Percentiles rank a stretch among this genome's conserved stretches.
phyloP scores from a whole-genome alignment of 2,113 vertebrate species.

The Holacanthus passer region DNA sequence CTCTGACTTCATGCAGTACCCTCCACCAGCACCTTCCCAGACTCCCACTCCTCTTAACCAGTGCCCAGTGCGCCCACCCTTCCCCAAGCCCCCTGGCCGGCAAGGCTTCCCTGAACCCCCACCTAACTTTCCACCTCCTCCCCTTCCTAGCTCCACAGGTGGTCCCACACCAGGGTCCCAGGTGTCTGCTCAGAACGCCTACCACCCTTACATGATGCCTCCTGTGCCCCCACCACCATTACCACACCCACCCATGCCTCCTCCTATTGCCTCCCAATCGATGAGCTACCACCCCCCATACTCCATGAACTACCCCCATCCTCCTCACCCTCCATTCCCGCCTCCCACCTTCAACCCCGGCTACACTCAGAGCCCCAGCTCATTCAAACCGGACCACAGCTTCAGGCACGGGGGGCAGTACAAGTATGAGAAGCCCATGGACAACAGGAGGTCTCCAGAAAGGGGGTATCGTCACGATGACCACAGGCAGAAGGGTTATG shows the following conservation, averaged over 20 bases:
- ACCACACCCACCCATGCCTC: constrained; percentile 86
- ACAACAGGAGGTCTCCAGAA: constrained; percentile 89
- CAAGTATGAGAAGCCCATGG: constrained; percentile 86
- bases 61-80: constrained; percentile 88
- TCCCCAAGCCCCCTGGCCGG: constrained; percentile 86
- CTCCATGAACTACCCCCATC: constrained; percentile 88
- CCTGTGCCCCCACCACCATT: constrained; percentile 80
- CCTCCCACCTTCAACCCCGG: constrained; percentile 85
- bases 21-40: constrained; percentile 87
- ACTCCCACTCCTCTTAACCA: constrained; percentile 85
- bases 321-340: constrained; percentile 83
- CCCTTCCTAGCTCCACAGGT: constrained; percentile 84
- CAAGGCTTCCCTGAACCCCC: constrained; percentile 91
- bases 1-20: constrained; percentile 92
- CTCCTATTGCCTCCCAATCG: constrained; percentile 86
- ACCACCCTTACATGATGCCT: constrained; percentile 92
- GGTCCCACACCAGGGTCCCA: constrained; percentile 75
- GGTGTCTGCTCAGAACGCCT: constrained; percentile 85
- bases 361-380: constrained; percentile 85
- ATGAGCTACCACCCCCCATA: constrained; percentile 91
- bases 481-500: constrained; percentile 88
- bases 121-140: constrained; percentile 92
- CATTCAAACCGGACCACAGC: constrained; percentile 80
- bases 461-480: constrained; percentile 88
- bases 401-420: constrained; percentile 88